These are phyloP conservation scores for Subanguina moxae DNA, from an alignment of 1,140 invertebrate species.

Conservation along the genomic window DNA sequence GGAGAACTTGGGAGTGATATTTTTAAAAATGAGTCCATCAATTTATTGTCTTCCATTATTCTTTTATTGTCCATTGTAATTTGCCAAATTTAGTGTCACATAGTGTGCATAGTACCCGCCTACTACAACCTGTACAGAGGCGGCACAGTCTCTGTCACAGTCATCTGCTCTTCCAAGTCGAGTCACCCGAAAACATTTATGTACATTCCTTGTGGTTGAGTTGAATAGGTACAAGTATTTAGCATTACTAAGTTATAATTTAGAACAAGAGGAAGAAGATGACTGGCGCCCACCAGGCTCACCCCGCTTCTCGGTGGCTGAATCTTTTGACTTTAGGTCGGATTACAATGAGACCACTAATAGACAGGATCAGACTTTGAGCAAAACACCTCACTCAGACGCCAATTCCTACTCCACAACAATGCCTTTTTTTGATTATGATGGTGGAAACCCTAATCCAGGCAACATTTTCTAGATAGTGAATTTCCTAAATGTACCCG, in stretches of 20 bases:
- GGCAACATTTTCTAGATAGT: constrained; percentile 3
- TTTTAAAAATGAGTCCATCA: no score
- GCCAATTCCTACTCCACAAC: background rate
- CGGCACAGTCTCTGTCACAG: constrained; percentile 69
- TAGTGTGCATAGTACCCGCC: constrained; percentile 81
- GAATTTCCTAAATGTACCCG: no score
- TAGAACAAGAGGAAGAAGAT: constrained; percentile 29
- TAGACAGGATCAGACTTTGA: no score
- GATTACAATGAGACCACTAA: no score
- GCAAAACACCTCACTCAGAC: no score
- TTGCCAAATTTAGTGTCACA: constrained; percentile 77
- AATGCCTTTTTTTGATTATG: constrained; percentile 1
- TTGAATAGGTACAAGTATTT: constrained; percentile 6
- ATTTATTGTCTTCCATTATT: no score
- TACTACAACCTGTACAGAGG: constrained; percentile 69
- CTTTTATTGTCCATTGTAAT: no score
- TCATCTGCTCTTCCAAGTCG: constrained; percentile 78
- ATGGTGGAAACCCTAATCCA: background rate
- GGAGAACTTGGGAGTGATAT: no score
- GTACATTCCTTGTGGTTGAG: constrained; percentile 65
- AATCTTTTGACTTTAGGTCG: background rate
- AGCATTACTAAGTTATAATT: constrained; percentile 1
- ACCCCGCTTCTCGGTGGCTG: background rate
- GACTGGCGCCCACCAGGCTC: constrained; percentile 42
- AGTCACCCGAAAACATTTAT: constrained; percentile 81